Evolutionary conservation across 2,113 vertebrate genomes (phyloP), one percentile per base, ranked within the genome.

Genomic region (Oncorhynchus mykiss): DNA sequence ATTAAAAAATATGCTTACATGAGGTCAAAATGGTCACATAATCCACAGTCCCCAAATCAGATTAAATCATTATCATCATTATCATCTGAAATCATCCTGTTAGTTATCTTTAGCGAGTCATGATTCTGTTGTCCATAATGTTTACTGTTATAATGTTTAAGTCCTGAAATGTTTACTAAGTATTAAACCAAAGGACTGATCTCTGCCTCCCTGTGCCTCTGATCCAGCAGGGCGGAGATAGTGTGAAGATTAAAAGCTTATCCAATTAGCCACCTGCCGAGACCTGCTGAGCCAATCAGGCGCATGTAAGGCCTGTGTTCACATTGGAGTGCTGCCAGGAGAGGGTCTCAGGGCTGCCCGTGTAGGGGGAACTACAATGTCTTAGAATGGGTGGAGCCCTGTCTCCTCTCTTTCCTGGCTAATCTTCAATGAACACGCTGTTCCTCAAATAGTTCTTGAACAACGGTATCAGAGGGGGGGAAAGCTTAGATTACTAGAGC

Each of bases 191-290:
- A 54, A 4, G 0, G 9, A 18, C 70, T 69, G 59, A 49, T 79
- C 71, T 31, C 9, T 39, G 39, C 2, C 39, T 39, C 39, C 39
- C 39, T 49, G 59, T 29, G 39, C 74, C 57, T 70, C 75, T 77
- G 73, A 62, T 74, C 70, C 66, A 60, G 71, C 72, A 77, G 51
- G 7, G 18, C 16, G 51, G 67, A 66, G 48, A 66, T 77, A 75
- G 66, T 72, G 71, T 78, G 71, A 75, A 86, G 84, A 86, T 85
- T 80, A 85, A 59, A 60, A 59, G 79, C 75, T 90, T 67, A 90
- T 90, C 85, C 84, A 84, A 87, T 90, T 86, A 86, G 73, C 68
- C 65, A 29, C 73, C 54, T 29, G 81, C 72, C 77, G 64, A 82
- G 24, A 78, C 62, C 72, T 3, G 39, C 76, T 87, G 71, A 84